Percentiles rank a stretch among this genome's conserved stretches.
These are phyloP conservation scores for Tragelaphus buxtoni DNA, from an alignment of 2,113 vertebrate species.

Conservation along the genomic window DNA sequence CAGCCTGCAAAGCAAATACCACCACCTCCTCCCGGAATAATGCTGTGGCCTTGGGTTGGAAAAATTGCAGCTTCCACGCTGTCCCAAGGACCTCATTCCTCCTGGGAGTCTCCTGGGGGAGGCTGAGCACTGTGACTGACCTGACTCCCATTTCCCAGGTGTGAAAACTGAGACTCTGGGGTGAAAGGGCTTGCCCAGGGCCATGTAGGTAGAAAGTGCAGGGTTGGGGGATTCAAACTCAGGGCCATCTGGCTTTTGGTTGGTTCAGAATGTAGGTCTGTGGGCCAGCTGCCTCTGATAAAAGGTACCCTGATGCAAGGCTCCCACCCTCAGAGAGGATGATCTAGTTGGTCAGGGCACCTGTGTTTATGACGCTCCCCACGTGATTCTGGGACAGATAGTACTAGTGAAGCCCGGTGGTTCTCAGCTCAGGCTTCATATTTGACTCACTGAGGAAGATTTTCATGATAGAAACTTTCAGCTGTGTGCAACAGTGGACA, in stretches of 20 bases:
- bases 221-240: neutral
- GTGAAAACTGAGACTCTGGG: neutral
- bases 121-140: neutral
- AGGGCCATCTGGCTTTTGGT: neutral
- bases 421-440: neutral
- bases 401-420: neutral
- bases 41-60: neutral
- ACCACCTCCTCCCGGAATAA: accelerated
- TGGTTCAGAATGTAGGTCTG: neutral
- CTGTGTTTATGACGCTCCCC: neutral
- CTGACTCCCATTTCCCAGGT: neutral
- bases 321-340: neutral
- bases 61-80: neutral
- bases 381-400: neutral
- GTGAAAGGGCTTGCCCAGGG: neutral
- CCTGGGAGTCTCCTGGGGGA: neutral
- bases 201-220: neutral
- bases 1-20: neutral
- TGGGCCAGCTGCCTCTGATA: neutral
- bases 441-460: neutral
- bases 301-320: neutral
- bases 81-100: neutral
- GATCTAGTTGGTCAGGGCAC: too few relatives aligned
- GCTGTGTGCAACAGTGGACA: neutral
- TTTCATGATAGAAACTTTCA: neutral